Evolutionary conservation across 1,140 invertebrate genomes (phyloP).

Genomic region (Pomacea maculata): DNA sequence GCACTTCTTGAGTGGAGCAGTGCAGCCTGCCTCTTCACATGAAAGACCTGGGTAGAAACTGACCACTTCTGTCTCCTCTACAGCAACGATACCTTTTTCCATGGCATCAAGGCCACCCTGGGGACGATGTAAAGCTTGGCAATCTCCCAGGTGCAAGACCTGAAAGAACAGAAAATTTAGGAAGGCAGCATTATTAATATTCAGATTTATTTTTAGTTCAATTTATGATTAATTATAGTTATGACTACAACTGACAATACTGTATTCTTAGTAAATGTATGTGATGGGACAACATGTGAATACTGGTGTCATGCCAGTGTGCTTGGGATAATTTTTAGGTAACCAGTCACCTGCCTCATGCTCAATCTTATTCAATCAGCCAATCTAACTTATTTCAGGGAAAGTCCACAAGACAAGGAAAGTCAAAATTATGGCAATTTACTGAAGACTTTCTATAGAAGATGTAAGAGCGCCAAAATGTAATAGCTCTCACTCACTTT

Average conservation of each 20-base stretch:
- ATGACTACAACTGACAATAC: background rate
- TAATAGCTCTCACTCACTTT: constrained; percentile 34
- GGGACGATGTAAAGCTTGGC: constrained; percentile 51
- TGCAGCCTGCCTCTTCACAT: constrained; percentile 51
- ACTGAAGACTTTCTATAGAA: too few relatives aligned
- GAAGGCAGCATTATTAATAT: background rate
- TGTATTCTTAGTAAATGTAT: background rate
- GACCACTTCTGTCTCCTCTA: constrained; percentile 47
- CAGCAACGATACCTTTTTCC: background rate
- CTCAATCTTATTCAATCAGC: too few relatives aligned
- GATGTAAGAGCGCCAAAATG: background rate
- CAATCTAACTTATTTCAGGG: background rate
- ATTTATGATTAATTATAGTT: background rate
- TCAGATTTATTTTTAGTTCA: background rate
- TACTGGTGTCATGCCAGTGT: background rate
- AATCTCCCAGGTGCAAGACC: constrained; percentile 49
- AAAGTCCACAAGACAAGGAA: too few relatives aligned
- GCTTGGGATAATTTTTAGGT: background rate
- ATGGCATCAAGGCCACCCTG: constrained; percentile 32
- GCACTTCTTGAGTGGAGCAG: constrained; percentile 32
- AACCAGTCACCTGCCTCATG: too few relatives aligned
- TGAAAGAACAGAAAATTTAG: constrained; percentile 22
- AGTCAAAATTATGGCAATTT: too few relatives aligned
- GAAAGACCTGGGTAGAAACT: constrained; percentile 52
- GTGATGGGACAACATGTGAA: background rate